Evolutionary conservation across 1,140 invertebrate genomes (phyloP).

Genomic region (Steinernema khuongi): DNA sequence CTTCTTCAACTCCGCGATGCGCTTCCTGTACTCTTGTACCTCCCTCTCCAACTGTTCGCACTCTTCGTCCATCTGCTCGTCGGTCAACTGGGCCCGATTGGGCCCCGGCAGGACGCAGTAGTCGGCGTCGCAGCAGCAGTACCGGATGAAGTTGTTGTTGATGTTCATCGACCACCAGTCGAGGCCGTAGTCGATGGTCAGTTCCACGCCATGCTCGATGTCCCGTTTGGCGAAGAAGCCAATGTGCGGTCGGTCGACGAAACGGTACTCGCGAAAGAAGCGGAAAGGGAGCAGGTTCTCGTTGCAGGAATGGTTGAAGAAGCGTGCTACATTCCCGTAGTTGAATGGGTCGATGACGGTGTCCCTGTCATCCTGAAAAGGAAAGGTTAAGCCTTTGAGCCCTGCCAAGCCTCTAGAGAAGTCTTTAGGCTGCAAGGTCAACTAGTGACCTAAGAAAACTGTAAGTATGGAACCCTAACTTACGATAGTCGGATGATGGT

Average conservation of each 20-base stretch:
- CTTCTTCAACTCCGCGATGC: too few species aligned
- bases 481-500: not conserved
- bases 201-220: not conserved
- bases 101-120: not conserved
- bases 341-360: constrained; percentile 10
- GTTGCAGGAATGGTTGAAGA: constrained; percentile 25
- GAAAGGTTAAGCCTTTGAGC: too few species aligned
- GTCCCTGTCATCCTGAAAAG: not conserved
- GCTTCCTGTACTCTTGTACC: too few species aligned
- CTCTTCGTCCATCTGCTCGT: not conserved
- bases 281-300: constrained; percentile 17
- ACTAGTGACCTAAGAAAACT: too few species aligned
- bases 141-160: not conserved
- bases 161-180: constrained; percentile 11
- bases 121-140: constrained; percentile 12
- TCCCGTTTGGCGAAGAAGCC: constrained; percentile 21
- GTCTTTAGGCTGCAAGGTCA: too few species aligned
- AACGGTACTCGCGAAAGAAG: not conserved
- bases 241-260: not conserved
- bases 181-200: constrained; percentile 21
- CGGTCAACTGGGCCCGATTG: not conserved
- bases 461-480: too few species aligned
- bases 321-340: not conserved
- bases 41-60: too few species aligned
- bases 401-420: too few species aligned